Percentiles rank a stretch among this genome's conserved stretches.
Conservation (phyloP, 2,888 invertebrate species). For the Tridacna gigas region DNA sequence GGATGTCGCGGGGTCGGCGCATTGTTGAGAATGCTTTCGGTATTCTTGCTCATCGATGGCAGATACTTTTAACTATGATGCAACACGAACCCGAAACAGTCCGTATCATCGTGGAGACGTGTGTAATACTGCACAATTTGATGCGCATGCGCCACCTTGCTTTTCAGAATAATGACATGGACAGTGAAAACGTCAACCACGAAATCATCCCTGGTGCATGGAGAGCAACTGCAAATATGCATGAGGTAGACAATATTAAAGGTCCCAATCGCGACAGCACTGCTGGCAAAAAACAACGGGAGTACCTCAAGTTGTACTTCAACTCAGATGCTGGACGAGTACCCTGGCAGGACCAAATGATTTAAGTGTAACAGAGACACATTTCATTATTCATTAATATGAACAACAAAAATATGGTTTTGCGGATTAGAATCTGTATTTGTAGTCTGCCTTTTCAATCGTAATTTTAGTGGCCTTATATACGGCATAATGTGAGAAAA, state of each 20-base stretch:
- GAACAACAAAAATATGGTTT: slow-evolving; percentile 1
- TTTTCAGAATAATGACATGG: not conserved
- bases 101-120: not conserved
- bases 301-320: slow-evolving; percentile 65
- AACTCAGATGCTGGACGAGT: slow-evolving; percentile 61
- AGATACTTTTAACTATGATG: too few species aligned
- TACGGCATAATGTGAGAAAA: not conserved
- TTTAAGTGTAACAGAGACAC: slow-evolving; percentile 15
- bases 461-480: not conserved
- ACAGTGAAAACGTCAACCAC: not conserved
- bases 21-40: slow-evolving; percentile 6
- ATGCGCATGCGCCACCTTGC: not conserved
- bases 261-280: slow-evolving; percentile 58
- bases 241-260: slow-evolving; percentile 51
- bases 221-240: slow-evolving; percentile 53
- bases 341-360: slow-evolving; percentile 50
- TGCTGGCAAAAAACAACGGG: slow-evolving; percentile 58
- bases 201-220: too few species aligned
- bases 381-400: slow-evolving; percentile 1
- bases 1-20: not conserved
- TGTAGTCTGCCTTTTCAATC: not conserved
- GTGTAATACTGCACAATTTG: not conserved
- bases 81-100: not conserved
- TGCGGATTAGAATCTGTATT: not conserved
- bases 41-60: not conserved